Percentiles rank a stretch among this genome's conserved stretches.
phyloP scores from a whole-genome alignment of 2,797 vertebrate species.

The Falco cherrug region DNA sequence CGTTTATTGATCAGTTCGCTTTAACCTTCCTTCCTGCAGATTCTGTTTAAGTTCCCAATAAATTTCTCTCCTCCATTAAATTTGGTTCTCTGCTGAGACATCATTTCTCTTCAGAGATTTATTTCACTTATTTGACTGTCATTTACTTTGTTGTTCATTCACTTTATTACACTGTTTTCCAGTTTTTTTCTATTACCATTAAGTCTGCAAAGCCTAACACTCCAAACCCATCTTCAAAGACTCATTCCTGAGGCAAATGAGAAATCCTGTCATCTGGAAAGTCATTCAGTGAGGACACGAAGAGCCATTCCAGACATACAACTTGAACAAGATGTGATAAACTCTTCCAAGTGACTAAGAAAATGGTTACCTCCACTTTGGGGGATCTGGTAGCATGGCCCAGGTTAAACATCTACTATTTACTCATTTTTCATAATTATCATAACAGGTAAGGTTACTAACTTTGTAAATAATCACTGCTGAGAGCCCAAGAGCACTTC shows the following conservation, averaged over 20 bases:
- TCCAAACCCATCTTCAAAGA: neutral
- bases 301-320: neutral
- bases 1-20: constrained; percentile 50
- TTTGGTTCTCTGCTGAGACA: constrained; percentile 14
- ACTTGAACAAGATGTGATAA: neutral
- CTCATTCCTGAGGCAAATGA: neutral
- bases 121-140: constrained; percentile 31
- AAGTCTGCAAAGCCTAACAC: neutral
- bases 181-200: neutral
- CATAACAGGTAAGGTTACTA: neutral
- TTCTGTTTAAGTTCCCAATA: constrained; percentile 26
- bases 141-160: constrained; percentile 21
- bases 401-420: neutral
- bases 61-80: constrained; percentile 33
- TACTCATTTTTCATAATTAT: neutral
- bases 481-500: neutral
- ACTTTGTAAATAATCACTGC: neutral
- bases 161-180: constrained; percentile 3
- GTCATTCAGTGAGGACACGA: neutral
- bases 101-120: constrained; percentile 16
- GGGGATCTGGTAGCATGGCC: neutral
- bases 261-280: neutral
- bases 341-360: neutral
- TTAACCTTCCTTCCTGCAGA: constrained; percentile 34
- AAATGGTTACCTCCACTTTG: neutral